Evolutionary conservation across 2,113 vertebrate species (phyloP), one percentile per base, ranked within the genome.

Genomic region (Chelonoidis abingdonii): DNA sequence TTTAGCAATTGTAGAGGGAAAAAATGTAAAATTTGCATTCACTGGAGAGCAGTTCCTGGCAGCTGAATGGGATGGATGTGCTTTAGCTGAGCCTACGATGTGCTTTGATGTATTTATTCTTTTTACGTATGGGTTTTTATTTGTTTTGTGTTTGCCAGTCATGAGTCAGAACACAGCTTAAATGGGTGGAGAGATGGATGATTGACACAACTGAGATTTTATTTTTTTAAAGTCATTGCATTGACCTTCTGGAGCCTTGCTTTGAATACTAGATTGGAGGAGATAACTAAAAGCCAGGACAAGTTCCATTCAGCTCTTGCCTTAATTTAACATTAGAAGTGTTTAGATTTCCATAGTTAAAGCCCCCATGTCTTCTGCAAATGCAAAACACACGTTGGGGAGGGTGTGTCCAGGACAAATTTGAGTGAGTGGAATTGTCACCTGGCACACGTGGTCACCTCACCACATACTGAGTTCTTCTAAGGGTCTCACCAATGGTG

Each of bases 231-330:
- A 80, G n/a, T 47, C 90, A 95, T 50, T 81, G 53, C 54, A 44
- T 80, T 88, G 75, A 56, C 92, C 93, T 93, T 91, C 54, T 94
- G 59, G 47, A 76, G 47, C 29, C 10, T 92, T 59, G 79, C 91
- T 95, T 93, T 95, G 92, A 96, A 97, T 88, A 93, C 82, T 90
- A 94, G 90, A 88, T 87, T 78, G 59, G 69, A 93, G 76, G 47
- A 95, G 54, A 65, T 90, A 94, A 88, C 79, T 75, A 16, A 49
- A 93, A 94, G 24, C 65, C 79, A 82, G 89, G 35, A 72, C 35
- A 72, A 47, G 24, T 41, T 78, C 22, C 22, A 76, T 24, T 41
- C 72, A 38, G 12, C 25, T 22, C 17, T 47, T 5, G 17, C 11
- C 24, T 76, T 47, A 76, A 47, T 76, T 44, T 76, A 76, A 76